Conservation (phyloP, 2,113 vertebrate species). For the Tachysurus vachellii region DNA sequence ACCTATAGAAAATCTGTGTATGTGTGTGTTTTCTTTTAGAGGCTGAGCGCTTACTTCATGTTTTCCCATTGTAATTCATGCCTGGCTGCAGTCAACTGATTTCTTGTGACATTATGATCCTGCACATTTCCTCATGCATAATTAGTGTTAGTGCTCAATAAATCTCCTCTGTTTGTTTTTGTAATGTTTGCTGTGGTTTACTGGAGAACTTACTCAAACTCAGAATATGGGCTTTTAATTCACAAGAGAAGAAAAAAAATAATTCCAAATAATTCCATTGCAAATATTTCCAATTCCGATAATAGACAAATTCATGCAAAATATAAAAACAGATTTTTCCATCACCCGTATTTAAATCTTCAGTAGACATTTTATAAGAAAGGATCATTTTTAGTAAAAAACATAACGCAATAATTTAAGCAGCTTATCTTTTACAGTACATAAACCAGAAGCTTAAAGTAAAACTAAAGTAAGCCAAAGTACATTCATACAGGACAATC, state of each 20-base stretch:
- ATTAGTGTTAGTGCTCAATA: slow-evolving; percentile 64
- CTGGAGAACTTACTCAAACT: slow-evolving; percentile 42
- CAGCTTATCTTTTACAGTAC: neutral
- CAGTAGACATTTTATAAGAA: neutral
- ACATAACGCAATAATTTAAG: too few species aligned
- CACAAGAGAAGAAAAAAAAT: neutral
- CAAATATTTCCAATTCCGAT: neutral
- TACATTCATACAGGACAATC: slow-evolving; percentile 25
- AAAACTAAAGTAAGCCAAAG: slow-evolving; percentile 12
- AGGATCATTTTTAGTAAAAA: neutral
- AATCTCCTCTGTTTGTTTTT: slow-evolving; percentile 67
- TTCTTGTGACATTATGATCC: slow-evolving; percentile 65
- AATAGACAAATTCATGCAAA: neutral
- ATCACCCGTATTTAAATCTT: neutral
- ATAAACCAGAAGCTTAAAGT: slow-evolving; percentile 27
- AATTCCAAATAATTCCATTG: too few species aligned
- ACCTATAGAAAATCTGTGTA: slow-evolving; percentile 29
- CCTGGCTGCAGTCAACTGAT: slow-evolving; percentile 62
- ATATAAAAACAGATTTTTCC: too few species aligned
- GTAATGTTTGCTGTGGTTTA: slow-evolving; percentile 53
- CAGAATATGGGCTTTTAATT: slow-evolving; percentile 41
- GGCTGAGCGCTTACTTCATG: slow-evolving; percentile 32
- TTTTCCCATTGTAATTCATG: slow-evolving; percentile 55
- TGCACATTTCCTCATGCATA: slow-evolving; percentile 61
- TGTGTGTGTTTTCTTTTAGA: slow-evolving; percentile 45